Evolutionary conservation across 2,797 vertebrate species (phyloP).

Genomic region (Yasuhikotakia modesta): DNA sequence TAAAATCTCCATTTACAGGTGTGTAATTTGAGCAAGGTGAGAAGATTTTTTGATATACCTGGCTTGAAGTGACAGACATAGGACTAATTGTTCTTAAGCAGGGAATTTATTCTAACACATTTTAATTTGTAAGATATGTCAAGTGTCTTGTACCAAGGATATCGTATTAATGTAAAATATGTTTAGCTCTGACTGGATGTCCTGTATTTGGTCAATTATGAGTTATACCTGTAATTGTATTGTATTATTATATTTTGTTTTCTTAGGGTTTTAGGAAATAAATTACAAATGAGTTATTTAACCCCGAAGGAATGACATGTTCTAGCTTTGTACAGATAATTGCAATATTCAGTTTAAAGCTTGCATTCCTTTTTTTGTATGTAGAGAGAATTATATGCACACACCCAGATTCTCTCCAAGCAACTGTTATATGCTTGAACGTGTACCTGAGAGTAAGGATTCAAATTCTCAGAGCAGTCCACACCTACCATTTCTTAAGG

Average conservation of each 20-base stretch:
- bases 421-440: conserved; percentile 2
- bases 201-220: not conserved
- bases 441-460: not conserved
- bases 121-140: not conserved
- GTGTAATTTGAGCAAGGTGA: conserved; percentile 4
- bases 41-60: not conserved
- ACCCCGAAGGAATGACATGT: not conserved
- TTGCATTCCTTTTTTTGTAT: not conserved
- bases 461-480: conserved; percentile 5
- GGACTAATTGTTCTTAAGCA: not conserved
- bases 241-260: conserved; percentile 3
- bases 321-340: not conserved
- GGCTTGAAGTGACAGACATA: not conserved
- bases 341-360: not conserved
- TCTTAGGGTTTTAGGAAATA: not conserved
- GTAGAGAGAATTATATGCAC: conserved; percentile 19
- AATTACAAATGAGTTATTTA: conserved; percentile 1
- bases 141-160: not conserved
- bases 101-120: not conserved
- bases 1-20: not conserved
- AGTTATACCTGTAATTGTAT: not conserved
- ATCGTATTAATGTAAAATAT: not conserved
- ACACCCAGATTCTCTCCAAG: conserved; percentile 19
- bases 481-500: conserved; percentile 15
- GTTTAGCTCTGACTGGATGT: not conserved